Evolutionary conservation across 1,140 invertebrate genomes (phyloP), one percentile per base, ranked within the genome.

Genomic region (Brachionus paranguensis): DNA sequence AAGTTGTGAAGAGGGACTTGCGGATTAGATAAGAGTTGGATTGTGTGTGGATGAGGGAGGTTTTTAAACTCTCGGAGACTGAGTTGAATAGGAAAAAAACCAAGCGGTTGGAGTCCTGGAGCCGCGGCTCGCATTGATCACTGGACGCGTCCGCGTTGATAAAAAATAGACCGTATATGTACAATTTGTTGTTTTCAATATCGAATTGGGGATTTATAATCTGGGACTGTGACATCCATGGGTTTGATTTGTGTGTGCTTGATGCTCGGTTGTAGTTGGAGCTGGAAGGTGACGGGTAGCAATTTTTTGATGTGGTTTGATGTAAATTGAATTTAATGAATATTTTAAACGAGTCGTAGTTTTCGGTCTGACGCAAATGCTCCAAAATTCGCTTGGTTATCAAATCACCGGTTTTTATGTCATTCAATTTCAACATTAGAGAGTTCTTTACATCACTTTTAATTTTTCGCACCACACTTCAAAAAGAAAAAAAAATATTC

Each of bases 91-190:
- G 5, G 20, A 81, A 81, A 12, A 81, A 45, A 10, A 81, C 78
- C 10, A 81, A 12, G 11, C 53, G 29, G 27, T 81, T 81, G 2
- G 78, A 45, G n/a, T 81, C 55, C 45, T 64, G 78, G 10, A 11
- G n/a, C 8, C 70, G 50, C 4, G 29, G 24, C 47, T 53, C 50
- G 47, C 1, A 7, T 24, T 27, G 50, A 2, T 29, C 53, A 20
- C 11, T 20, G n/a, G 41, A n/a, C 12, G n/a, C 11, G 20, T 79
- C 50, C n/a, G 27, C 53, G 3, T 33, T 29, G 3, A 68, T 45
- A 64, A 68, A 81, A 81, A 81, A 68, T 12, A 81, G 11, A 27
- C 78, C 78, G 33, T 64, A 81, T n/a, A 81, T 29, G 20, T 64
- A 68, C 11, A 81, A 81, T 37, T 81, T 81, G 8, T 81, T 81